Percentiles rank a stretch among this genome's conserved stretches.
Evolutionary conservation across 53 echinoderm and acorn worm species (phyloP).

Genomic region (Hippasteria phrygiana): DNA sequence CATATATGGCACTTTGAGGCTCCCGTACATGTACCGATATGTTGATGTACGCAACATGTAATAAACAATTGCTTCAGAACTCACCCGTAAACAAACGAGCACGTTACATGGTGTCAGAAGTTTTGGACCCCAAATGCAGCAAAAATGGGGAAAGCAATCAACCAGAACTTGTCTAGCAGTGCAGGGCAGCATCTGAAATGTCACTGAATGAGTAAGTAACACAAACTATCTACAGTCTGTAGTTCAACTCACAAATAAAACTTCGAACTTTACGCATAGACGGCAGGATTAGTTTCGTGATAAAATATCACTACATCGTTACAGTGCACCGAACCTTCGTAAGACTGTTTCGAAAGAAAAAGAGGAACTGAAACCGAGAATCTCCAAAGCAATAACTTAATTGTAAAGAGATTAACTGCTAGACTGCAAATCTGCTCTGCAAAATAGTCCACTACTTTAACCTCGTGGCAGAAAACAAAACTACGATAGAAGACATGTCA

Average conservation of each 20-base stretch:
- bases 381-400: not conserved
- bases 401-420: not conserved
- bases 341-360: not conserved
- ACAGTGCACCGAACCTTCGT: constrained; percentile 1
- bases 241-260: constrained; percentile 3
- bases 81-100: not conserved
- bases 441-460: not conserved
- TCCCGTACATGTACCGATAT: too few relatives aligned
- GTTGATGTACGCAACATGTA: too few relatives aligned
- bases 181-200: not conserved
- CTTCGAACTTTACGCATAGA: not conserved
- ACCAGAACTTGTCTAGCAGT: not conserved
- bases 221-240: too few relatives aligned
- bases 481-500: constrained; percentile 9
- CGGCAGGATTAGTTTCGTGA: not conserved
- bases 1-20: too few relatives aligned
- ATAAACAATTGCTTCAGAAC: too few relatives aligned
- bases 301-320: not conserved
- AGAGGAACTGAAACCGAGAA: not conserved
- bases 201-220: not conserved
- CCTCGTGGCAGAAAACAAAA: not conserved
- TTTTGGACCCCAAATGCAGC: not conserved
- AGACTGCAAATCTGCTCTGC: not conserved
- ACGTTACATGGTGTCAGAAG: not conserved
- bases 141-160: not conserved